Evolutionary conservation across 2,888 invertebrate genomes (phyloP), one percentile per base, ranked within the genome.

Genomic region (Octonoba sinensis): DNA sequence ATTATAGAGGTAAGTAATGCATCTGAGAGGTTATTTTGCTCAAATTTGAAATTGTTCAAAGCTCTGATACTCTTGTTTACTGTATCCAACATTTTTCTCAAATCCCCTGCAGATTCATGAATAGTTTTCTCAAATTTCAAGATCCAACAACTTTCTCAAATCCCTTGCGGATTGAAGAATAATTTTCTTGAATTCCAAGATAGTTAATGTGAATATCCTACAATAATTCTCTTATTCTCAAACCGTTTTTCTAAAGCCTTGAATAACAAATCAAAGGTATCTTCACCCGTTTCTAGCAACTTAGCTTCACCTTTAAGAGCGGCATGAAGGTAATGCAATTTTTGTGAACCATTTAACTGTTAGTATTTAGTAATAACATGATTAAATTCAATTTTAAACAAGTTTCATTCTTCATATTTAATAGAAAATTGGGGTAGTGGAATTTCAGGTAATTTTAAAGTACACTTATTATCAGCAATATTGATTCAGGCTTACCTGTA

Each of bases 311-410:
- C 70, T 44, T 57, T 57, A 0, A 70, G 47, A 4, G 57, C 36
- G 0, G 70, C 57, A 44, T 51, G 59, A 18, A 70, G 54, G 16
- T 70, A 70, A 70, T n/a, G 22, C 8, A 70, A 57, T 46, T 70
- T 69, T 56, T 69, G 56, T 69, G n/a, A n/a, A n/a, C n/a, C 66
- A 51, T 66, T 49, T 1, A 66, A 66, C 0, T 49, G 27, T 15
- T 66, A 22, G 51, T 22, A 51, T 3, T 66, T 49, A 15, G 24
- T 4, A 20, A 49, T 49, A 8, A 44, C 12, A 27, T 18, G 4
- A 15, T 8, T 8, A 49, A 66, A 66, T 12, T 66, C 1, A 66
- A 16, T 24, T 60, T 22, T 0, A 36, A 36, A 64, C 46, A n/a
- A n/a, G n/a, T n/a, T n/a, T n/a, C 64, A 46, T 27, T 64, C 46